A percentile compares a stretch with the other conserved stretches of the same genome.
Evolutionary conservation across 2,888 invertebrate species (phyloP).

Genomic region (Stenolophus ochropezus): DNA sequence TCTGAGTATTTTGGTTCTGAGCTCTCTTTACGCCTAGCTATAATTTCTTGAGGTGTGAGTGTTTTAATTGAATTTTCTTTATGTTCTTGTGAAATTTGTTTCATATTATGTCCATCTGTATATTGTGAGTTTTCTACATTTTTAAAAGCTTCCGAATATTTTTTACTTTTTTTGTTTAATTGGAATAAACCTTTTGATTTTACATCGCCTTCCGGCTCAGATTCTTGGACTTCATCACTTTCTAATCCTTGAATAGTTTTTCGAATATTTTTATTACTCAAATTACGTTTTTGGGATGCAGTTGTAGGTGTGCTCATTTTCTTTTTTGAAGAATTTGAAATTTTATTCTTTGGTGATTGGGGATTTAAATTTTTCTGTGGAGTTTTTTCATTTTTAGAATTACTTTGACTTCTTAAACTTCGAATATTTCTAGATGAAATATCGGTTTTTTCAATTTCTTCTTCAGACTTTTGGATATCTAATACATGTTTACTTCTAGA

Average conservation of each 20-base stretch:
- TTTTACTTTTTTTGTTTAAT: neutral
- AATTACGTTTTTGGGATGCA: neutral
- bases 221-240: neutral
- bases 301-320: neutral
- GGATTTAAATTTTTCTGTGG: neutral
- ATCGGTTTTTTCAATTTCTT: neutral
- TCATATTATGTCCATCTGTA: neutral
- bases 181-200: neutral
- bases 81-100: neutral
- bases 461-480: too few species aligned
- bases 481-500: too few species aligned
- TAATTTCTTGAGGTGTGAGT: neutral
- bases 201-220: neutral
- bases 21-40: neutral
- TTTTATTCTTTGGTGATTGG: neutral
- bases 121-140: neutral
- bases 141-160: slow-evolving; percentile 28
- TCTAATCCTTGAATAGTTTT: neutral
- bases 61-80: neutral
- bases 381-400: slow-evolving; percentile 10
- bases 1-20: slow-evolving; percentile 1
- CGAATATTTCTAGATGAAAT: neutral
- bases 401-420: neutral
- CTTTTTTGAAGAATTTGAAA: neutral
- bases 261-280: neutral